A percentile compares a stretch with the other conserved stretches of the same genome.
Evolutionary conservation across 2,113 vertebrate species (phyloP).

Genomic region (Ciconia boyciana): DNA sequence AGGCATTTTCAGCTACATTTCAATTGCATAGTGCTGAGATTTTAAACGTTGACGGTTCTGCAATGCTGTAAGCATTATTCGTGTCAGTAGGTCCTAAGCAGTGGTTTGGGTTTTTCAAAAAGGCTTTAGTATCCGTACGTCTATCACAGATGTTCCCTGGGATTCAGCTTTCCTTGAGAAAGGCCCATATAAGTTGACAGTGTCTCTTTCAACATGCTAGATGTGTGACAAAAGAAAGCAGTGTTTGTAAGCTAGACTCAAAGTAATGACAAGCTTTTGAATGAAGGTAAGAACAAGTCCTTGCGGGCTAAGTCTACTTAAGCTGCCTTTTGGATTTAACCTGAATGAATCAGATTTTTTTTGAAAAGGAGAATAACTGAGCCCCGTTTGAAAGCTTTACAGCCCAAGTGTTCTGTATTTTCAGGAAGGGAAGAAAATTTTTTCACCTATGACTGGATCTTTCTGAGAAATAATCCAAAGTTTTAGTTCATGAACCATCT

Average conservation of each 20-base stretch:
- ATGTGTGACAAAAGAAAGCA: slow-evolving; percentile 3
- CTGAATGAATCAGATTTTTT: background rate
- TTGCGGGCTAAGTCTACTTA: slow-evolving; percentile 1
- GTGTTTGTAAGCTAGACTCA: slow-evolving; percentile 25
- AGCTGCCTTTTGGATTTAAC: slow-evolving; percentile 53
- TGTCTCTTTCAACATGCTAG: background rate
- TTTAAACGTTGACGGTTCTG: background rate
- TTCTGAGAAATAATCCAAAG: slow-evolving; percentile 28
- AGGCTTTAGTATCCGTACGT: background rate
- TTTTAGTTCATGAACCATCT: slow-evolving; percentile 28
- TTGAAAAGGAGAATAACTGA: background rate
- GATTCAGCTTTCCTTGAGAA: slow-evolving; percentile 22
- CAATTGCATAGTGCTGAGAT: background rate
- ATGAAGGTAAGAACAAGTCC: slow-evolving; percentile 10
- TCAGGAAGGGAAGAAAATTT: background rate
- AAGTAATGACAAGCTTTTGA: slow-evolving; percentile 12
- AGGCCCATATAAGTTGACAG: background rate
- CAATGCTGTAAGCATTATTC: background rate
- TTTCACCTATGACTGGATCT: slow-evolving; percentile 12
- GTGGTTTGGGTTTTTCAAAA: background rate
- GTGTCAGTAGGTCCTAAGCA: background rate
- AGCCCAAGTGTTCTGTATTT: background rate
- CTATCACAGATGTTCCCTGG: background rate
- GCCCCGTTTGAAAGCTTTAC: background rate
- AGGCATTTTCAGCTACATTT: background rate